Percentiles rank a stretch among this genome's conserved stretches.
Evolutionary conservation across 1,140 invertebrate species (phyloP).

Genomic region (Paraescarpia echinospica): DNA sequence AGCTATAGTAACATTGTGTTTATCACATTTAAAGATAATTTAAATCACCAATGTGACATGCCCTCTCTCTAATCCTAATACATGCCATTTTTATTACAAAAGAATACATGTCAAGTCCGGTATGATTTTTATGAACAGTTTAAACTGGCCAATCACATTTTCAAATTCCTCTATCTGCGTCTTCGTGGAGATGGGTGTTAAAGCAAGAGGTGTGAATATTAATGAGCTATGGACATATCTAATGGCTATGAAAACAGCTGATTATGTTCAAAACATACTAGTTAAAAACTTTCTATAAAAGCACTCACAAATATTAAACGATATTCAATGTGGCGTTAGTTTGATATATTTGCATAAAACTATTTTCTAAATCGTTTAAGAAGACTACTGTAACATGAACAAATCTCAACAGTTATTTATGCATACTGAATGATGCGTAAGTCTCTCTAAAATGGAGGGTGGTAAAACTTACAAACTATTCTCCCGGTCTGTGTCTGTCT

Average conservation of each 20-base stretch:
- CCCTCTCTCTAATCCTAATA: background rate
- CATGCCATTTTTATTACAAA: background rate
- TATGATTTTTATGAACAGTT: no score
- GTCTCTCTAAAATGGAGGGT: background rate
- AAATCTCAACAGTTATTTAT: background rate
- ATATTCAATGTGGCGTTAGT: background rate
- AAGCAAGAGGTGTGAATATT: no score
- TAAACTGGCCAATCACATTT: background rate
- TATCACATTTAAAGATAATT: background rate
- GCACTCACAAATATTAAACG: background rate
- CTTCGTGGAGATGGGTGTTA: no score
- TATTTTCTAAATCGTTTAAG: background rate
- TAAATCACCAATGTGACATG: background rate
- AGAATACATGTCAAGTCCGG: background rate
- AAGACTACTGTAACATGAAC: background rate
- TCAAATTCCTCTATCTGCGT: background rate
- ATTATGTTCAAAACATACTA: background rate
- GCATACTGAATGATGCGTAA: background rate
- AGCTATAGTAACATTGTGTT: background rate
- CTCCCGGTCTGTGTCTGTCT: background rate
- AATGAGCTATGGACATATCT: no score
- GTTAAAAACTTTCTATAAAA: background rate
- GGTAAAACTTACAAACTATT: background rate
- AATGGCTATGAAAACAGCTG: no score
- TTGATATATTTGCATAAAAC: background rate